Evolutionary conservation across 2,113 vertebrate genomes (phyloP).

Genomic region (Pleuronectes platessa): DNA sequence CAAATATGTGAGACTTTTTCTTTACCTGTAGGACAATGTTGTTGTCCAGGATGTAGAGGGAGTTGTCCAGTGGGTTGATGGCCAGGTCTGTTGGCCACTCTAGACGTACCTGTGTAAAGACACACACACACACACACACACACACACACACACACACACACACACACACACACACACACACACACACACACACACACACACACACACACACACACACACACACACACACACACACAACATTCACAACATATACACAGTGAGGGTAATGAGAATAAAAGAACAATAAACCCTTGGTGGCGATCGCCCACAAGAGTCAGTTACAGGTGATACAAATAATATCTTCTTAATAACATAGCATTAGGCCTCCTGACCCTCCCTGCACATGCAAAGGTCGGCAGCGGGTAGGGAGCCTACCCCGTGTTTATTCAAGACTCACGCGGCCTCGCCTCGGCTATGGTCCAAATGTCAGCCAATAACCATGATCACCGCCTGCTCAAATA

Average conservation of each 20-base stretch:
- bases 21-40: constrained; percentile 94
- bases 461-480: constrained; percentile 82
- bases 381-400: constrained; percentile 75
- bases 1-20: background rate
- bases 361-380: constrained; percentile 70
- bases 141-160: background rate
- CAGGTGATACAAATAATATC: constrained; percentile 68
- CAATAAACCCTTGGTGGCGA: constrained; percentile 9
- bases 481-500: constrained; percentile 72
- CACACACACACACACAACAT: no score
- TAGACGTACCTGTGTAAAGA: constrained; percentile 87
- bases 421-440: constrained; percentile 74
- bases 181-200: constrained; percentile 23
- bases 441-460: constrained; percentile 63
- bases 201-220: background rate
- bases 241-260: background rate
- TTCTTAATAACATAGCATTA: constrained; percentile 78
- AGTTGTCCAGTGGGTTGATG: constrained; percentile 96
- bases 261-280: constrained; percentile 19
- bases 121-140: constrained; percentile 7
- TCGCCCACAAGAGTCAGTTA: constrained; percentile 45
- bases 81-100: constrained; percentile 98
- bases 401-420: constrained; percentile 70
- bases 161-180: constrained; percentile 14
- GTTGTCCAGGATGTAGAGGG: constrained; percentile 96